Base-by-base conservation (phyloP, 2,797 vertebrate species). In the Sciurus carolinensis region DNA sequence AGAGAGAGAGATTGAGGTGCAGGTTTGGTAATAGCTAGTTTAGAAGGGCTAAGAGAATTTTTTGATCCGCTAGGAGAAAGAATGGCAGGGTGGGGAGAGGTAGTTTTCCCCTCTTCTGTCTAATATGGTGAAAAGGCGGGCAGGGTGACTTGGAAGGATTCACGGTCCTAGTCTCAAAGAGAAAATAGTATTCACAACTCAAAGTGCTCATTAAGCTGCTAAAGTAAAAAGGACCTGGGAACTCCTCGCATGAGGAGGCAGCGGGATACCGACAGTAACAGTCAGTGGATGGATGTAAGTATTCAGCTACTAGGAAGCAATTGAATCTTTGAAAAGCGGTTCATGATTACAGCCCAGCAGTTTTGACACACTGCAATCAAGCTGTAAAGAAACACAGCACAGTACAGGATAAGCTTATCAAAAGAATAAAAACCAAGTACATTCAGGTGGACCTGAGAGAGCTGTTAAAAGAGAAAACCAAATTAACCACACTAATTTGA, bases 291-390 rank as follows among this genome's bases (percentile, higher is more conserved):
- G 96, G 57, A 97, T 94, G 54, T 64, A 79, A 96, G 14, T 82
- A 93, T 84, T 97, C 54, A 77, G 79, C 82, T 96, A 86, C 95
- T 86, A 2, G 86, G 69, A 77, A 62, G 28, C 86, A n/a, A 64
- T 44, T 83, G 91, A 95, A n/a, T 97, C 77, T 97, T 6, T 95
- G 97, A 96, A 95, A 96, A 96, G 91, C 94, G 30, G 69, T 36
- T 83, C 39, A 67, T 86, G 81, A 96, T 87, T 97, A 73, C 89
- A 97, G 77, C 95, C 57, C 47, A 97, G 83, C 33, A 95, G 96
- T 92, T 87, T 24, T 96, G 81, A 95, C 97, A 95, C 52, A 82
- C 93, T 33, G 69, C 54, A 95, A 95, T 92, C 90, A 96, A 42
- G 82, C 76, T 95, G 71, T 42, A 64, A 95, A 87, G 83, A 82